Base-by-base conservation (phyloP, 2,797 vertebrate species). In the Xyrichtys novacula region DNA sequence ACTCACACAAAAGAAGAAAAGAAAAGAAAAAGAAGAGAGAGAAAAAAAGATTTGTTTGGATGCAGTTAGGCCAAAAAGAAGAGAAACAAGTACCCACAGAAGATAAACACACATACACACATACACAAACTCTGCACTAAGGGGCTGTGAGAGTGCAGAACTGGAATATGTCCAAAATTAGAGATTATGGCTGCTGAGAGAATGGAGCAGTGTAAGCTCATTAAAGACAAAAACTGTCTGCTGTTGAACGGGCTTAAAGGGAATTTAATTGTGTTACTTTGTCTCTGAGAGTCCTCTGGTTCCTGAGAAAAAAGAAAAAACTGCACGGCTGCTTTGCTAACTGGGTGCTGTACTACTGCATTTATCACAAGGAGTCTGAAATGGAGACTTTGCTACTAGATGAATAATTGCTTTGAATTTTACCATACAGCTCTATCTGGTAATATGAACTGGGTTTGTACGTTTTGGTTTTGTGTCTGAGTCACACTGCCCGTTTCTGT, bases 141-240 rank as follows among this genome's bases (percentile, higher is more conserved):
- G 58, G 44, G 67, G 60, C 65, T 68, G 73, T 84, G 78, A 78
- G 84, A 91, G 87, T 74, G 78, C 62, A 59, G 54, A 4, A 70
- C 74, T 91, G 91, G 93, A 94, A 89, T 76, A 79, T 77, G 82
- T 91, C 89, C 88, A 94, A 88, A 92, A 87, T 79, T 65, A 86
- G 83, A 87, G 91, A 92, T 93, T 93, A 92, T 78, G 73, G 81
- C 84, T 88, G 80, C 70, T 78, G 74, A 80, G 86, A 83, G 87
- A 89, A 88, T 84, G 79, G 85, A 90, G 81, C 65, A 68, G 76
- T 84, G 88, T 89, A 90, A 92, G 90, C 92, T 93, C 89, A 93
- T 93, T 94, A 93, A 89, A 85, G 83, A 87, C 89, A 89, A 84
- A 91, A 91, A 88, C 78, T 74, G 85, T 81, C 88, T 89, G 85